Evolutionary conservation across 2,888 invertebrate species (phyloP), one percentile per base, ranked within the genome.

Genomic region (Apantesis nais): DNA sequence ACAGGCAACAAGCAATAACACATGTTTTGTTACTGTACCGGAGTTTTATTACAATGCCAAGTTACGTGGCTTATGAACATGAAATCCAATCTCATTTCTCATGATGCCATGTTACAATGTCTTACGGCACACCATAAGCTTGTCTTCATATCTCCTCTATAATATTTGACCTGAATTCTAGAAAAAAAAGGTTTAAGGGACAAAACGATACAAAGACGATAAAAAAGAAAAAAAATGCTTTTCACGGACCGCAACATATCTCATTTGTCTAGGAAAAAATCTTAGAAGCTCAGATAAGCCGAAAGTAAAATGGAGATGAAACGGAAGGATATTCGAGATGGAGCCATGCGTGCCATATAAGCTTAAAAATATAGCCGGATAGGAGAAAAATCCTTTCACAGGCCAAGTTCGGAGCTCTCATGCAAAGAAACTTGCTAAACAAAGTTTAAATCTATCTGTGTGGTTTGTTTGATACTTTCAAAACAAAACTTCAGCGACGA

Each of bases 281-380:
- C 87, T 87, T 85, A 80, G 79, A 80, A 84, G 87, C 87, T 87
- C 88, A 89, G 89, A 88, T 89, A 86, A 88, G 88, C 87, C 84
- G 85, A 89, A 88, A 90, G 89, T 90, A 91, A 91, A 92, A 91
- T 91, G 88, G 87, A 92, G 90, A 92, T 90, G 88, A 89, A 92
- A 89, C 88, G 89, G 80, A 89, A 87, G 89, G 91, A 91, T 90
- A 89, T 86, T 83, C 81, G 83, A 88, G 88, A 89, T 87, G 86
- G 84, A 87, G 80, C 86, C 83, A 76, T 80, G 81, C 78, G 84
- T 78, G 83, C 84, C 82, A 81, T 85, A 86, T 88, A 88, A 89
- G 87, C 87, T 88, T 88, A 89, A 88, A 91, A 90, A 91, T 91
- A 92, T 91, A 87, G 87, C 85, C 80, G 85, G 86, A 84, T 85